A percentile compares a stretch with the other conserved stretches of the same genome.
These are phyloP conservation scores for Mungos mungo DNA, from an alignment of 2,113 vertebrate species.

Conservation along the genomic window DNA sequence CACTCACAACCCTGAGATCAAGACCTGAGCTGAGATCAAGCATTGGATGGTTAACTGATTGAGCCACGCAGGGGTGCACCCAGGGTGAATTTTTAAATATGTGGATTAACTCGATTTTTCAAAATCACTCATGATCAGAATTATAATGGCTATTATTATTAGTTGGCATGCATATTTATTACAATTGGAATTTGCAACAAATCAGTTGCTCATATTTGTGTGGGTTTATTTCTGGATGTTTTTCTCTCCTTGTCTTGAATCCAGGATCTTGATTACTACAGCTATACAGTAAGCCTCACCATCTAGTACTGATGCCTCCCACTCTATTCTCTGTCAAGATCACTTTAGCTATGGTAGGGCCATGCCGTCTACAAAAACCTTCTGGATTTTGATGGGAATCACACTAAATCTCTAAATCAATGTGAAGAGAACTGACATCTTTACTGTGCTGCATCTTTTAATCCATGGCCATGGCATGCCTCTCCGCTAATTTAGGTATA, in stretches of 20 bases:
- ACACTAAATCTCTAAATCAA: background rate
- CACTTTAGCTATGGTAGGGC: background rate
- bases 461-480: no score
- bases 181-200: background rate
- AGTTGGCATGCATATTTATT: background rate
- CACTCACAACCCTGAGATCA: no score
- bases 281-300: background rate
- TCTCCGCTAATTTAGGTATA: background rate
- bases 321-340: background rate
- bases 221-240: background rate
- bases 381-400: background rate
- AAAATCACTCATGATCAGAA: background rate
- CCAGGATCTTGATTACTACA: rapidly evolving
- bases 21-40: no score
- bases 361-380: background rate
- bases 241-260: background rate
- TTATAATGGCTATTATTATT: background rate
- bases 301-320: background rate
- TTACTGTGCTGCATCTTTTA: background rate
- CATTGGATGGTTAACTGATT: no score
- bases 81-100: background rate
- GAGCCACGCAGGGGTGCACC: no score
- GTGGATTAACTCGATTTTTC: background rate
- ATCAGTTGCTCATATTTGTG: background rate
- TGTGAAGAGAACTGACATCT: background rate